phyloP scores from a whole-genome alignment of 2,888 invertebrate species.

The Patella caerulea region DNA sequence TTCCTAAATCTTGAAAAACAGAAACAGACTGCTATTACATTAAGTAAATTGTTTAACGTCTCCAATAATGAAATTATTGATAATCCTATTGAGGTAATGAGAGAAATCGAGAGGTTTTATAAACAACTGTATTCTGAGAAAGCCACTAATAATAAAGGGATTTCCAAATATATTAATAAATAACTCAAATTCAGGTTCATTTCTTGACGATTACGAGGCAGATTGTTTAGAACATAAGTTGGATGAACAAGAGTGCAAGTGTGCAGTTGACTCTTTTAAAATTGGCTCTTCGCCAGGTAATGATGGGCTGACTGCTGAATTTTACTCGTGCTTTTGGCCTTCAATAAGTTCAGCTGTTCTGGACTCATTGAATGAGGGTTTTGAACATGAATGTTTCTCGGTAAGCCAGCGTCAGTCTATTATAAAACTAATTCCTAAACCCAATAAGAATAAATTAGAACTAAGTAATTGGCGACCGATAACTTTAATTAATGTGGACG shows the following conservation, averaged over 20 bases:
- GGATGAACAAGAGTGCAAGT: background rate
- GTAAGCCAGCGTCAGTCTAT: background rate
- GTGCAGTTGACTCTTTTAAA: background rate
- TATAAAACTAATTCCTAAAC: background rate
- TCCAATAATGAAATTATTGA: background rate
- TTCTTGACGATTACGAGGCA: background rate
- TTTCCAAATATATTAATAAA: background rate
- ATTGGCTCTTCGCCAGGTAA: background rate
- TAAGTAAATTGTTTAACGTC: background rate
- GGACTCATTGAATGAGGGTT: background rate
- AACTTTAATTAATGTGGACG: background rate
- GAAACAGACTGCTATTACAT: background rate
- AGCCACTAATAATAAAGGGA: background rate
- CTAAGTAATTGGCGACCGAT: background rate
- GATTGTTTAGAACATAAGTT: background rate
- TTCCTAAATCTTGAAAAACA: constrained; percentile 70
- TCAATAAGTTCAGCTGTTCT: background rate
- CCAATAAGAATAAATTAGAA: background rate
- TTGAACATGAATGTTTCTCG: background rate
- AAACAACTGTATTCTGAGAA: background rate
- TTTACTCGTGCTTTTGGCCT: background rate
- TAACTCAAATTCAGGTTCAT: background rate
- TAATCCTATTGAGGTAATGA: background rate
- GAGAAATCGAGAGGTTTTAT: background rate
- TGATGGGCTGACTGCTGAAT: background rate